Base-by-base conservation (phyloP, 2,113 vertebrate species). In the Pandion haliaetus region DNA sequence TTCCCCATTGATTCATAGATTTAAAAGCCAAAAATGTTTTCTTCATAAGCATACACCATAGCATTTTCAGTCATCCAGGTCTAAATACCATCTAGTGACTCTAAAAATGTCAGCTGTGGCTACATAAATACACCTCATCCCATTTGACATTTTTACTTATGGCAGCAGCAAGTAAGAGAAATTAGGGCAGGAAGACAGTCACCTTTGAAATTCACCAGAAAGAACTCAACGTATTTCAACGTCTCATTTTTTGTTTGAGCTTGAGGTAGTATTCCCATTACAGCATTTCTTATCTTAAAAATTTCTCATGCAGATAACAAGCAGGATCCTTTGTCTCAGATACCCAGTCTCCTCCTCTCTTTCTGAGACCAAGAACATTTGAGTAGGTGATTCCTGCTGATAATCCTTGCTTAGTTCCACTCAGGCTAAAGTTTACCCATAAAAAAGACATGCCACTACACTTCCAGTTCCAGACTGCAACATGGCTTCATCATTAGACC, bases 71-170 rank as follows among this genome's bases (percentile, higher is more conserved):
- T 87, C 91, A 91, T 25, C 21, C 73, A 52, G 77, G 57, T 59
- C 81, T 93, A 96, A 96, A 95, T 91, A 79, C 62, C 85, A 94
- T 42, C 34, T 57, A 90, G 58, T 58, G 62, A 88, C 62, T 93
- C 81, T 65, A 88, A 80, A 96, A 96, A 82, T 62, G 78, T 82
- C 84, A 92, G 0, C 84, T 72, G 44, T 49, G 42, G 44, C 72
- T 94, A 79, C 61, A 65, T 25, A 79, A 63, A 90, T 49, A 61
- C 44, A 76, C 18, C 52, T 65, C 77, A 90, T 32, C 29, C 31
- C 2, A 0, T 59, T 7, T 90, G 95, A 93, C 42, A 73, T 82
- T 85, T 82, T 78, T 80, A 28, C 49, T 78, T 87, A 54, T n/a
- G 86, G 70, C 31, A 73, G 78, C 52, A 86, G 32, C n/a, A 87